Conservation (phyloP, 2,888 invertebrate species). For the Tenthredo scrophulariae region DNA sequence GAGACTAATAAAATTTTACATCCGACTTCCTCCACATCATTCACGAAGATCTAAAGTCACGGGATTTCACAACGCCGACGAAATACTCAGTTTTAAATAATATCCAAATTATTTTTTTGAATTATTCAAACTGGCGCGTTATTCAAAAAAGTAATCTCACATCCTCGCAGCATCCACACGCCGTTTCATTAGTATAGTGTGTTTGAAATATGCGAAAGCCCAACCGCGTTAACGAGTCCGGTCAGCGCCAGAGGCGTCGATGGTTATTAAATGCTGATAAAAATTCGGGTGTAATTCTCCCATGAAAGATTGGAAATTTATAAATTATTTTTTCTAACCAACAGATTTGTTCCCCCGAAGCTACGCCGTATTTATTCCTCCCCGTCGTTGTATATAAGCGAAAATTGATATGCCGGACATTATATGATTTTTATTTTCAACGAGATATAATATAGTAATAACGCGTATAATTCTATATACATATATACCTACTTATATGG, state of each 20-base stretch:
- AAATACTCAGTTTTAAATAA: neutral
- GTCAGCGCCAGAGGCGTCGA: slow-evolving; percentile 13
- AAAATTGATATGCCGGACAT: neutral
- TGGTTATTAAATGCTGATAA: slow-evolving; percentile 23
- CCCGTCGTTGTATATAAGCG: neutral
- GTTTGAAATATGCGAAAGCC: slow-evolving; percentile 40
- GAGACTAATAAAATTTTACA: neutral
- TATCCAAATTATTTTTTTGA: no score
- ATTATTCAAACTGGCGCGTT: neutral
- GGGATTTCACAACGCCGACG: neutral
- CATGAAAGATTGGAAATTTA: slow-evolving; percentile 22
- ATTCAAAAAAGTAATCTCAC: neutral
- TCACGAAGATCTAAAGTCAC: neutral
- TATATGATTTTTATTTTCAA: neutral
- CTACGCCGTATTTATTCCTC: neutral
- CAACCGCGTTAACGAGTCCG: slow-evolving; percentile 8
- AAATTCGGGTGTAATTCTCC: neutral
- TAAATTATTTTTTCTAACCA: neutral
- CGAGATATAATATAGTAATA: no score
- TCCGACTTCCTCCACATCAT: neutral
- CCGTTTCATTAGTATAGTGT: slow-evolving; percentile 32
- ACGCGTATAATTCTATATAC: no score
- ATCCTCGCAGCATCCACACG: neutral
- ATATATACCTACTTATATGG: no score
- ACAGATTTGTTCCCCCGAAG: neutral